A percentile compares a stretch with the other conserved stretches of the same genome.
Conservation (phyloP, 2,797 vertebrate genomes). For the Cyprinella venusta region DNA sequence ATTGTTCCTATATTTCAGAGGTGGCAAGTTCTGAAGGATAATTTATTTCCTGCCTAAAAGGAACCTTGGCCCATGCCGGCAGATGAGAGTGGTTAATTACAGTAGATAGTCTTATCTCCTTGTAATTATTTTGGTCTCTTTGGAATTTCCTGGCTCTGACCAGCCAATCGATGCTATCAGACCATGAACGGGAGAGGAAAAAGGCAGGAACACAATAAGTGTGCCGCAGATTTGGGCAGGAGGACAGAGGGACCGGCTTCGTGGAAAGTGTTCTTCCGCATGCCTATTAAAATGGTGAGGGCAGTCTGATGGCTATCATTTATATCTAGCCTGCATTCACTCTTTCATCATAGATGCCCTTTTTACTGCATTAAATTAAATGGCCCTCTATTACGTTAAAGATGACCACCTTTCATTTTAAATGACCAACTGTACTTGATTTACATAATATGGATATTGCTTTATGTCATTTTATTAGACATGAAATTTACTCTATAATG, state of each 20-base stretch:
- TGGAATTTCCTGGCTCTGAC: conserved; percentile 70
- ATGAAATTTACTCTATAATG: conserved; percentile 34
- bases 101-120: conserved; percentile 83
- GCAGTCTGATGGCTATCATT: conserved; percentile 50
- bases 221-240: conserved; percentile 56
- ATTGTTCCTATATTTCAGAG: conserved; percentile 91
- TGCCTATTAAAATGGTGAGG: conserved; percentile 47
- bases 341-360: conserved; percentile 41
- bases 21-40: conserved; percentile 78
- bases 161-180: conserved; percentile 68
- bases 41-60: conserved; percentile 86
- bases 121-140: conserved; percentile 76
- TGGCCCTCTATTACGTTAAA: conserved; percentile 17
- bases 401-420: conserved; percentile 47
- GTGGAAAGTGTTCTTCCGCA: conserved; percentile 35
- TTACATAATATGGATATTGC: conserved; percentile 43
- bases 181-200: conserved; percentile 60
- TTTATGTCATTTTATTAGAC: conserved; percentile 37
- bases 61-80: conserved; percentile 68
- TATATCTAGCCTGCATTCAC: conserved; percentile 39
- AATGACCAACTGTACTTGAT: conserved; percentile 52
- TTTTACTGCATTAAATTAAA: conserved; percentile 28
- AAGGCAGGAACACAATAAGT: conserved; percentile 58
- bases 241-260: conserved; percentile 41
- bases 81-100: conserved; percentile 82